phyloP scores from a whole-genome alignment of 2,888 invertebrate species.

The Trachelus tabidus region DNA sequence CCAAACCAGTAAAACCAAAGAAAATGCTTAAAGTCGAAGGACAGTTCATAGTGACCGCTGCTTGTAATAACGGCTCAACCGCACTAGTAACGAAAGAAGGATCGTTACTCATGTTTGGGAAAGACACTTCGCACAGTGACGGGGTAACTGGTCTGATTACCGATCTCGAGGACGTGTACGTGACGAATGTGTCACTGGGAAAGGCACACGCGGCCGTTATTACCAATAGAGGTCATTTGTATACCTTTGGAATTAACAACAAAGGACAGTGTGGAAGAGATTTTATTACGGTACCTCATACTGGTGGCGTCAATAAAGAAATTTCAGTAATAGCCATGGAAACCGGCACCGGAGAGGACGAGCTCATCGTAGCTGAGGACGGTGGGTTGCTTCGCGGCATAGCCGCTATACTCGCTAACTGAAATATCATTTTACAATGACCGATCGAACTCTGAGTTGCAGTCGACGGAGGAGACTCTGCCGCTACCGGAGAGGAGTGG shows the following conservation, averaged over 20 bases:
- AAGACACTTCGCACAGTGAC: conserved; percentile 90
- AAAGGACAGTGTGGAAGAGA: conserved; percentile 97
- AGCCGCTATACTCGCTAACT: neutral
- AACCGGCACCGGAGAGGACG: conserved; percentile 65
- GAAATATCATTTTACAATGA: no score
- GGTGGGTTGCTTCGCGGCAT: conserved; percentile 35
- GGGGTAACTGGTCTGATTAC: conserved; percentile 75
- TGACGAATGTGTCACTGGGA: conserved; percentile 79
- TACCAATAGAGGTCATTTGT: conserved; percentile 89
- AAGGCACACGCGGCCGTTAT: conserved; percentile 96
- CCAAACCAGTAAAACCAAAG: conserved; percentile 92
- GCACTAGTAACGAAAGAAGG: conserved; percentile 93
- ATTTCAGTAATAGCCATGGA: conserved; percentile 69
- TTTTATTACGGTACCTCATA: conserved; percentile 70
- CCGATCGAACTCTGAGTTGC: no score
- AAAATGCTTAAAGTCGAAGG: conserved; percentile 92
- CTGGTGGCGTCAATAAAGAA: conserved; percentile 64
- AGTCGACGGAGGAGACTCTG: conserved; percentile 47
- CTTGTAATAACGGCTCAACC: conserved; percentile 95
- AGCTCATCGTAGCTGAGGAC: conserved; percentile 57
- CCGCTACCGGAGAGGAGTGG: conserved; percentile 67
- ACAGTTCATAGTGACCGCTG: conserved; percentile 82
- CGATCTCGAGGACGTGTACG: conserved; percentile 78
- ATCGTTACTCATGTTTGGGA: conserved; percentile 92
- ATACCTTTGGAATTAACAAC: conserved; percentile 97